A percentile compares a stretch with the other conserved stretches of the same genome.
phyloP scores from a whole-genome alignment of 2,888 invertebrate genomes.

The Ypsolopha sequella region DNA sequence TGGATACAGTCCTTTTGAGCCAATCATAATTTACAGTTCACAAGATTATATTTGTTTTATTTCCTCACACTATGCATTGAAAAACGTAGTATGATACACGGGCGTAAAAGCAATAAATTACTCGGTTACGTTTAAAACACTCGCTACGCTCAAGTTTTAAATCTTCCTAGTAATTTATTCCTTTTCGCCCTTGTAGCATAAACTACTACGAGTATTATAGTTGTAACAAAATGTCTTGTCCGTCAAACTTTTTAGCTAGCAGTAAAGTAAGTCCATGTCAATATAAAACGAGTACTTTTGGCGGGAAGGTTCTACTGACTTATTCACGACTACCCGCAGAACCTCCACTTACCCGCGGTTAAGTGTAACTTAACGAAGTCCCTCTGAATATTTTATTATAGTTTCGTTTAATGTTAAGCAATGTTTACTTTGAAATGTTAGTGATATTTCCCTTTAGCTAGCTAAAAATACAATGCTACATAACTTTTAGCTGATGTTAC shows the following conservation, averaged over 20 bases:
- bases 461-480: neutral
- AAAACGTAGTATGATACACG: too few relatives aligned
- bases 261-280: neutral
- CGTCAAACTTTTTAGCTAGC: neutral
- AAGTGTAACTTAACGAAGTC: slow-evolving; percentile 66
- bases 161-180: too few relatives aligned
- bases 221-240: neutral
- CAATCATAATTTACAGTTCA: too few relatives aligned
- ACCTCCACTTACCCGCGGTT: slow-evolving; percentile 57
- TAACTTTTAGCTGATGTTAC: neutral
- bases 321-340: slow-evolving; percentile 49
- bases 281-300: neutral
- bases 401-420: slow-evolving; percentile 62
- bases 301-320: slow-evolving; percentile 31
- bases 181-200: too few relatives aligned
- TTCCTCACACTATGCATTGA: too few relatives aligned
- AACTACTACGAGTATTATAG: too few relatives aligned
- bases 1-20: too few relatives aligned
- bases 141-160: too few relatives aligned
- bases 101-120: too few relatives aligned
- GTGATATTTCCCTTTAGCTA: neutral
- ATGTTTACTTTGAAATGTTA: slow-evolving; percentile 42
- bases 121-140: too few relatives aligned
- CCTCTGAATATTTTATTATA: slow-evolving; percentile 63
- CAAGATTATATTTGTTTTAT: too few relatives aligned